Evolutionary conservation across 1,140 invertebrate genomes (phyloP).

Genomic region (Eciton burchellii): DNA sequence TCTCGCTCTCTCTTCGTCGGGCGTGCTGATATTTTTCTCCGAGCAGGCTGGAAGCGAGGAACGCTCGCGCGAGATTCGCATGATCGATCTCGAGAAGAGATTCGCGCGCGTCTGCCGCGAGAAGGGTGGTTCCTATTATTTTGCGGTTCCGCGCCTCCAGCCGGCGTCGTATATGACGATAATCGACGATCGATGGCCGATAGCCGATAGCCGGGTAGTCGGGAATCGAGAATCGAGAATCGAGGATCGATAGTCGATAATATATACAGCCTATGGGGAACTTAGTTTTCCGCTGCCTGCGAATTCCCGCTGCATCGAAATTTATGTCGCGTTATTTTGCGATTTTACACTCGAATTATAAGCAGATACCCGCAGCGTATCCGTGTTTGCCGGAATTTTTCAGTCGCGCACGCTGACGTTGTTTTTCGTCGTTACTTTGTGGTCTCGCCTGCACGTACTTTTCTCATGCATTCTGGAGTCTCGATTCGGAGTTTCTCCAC

Average conservation of each 20-base stretch:
- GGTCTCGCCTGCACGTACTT: slow-evolving; percentile 19
- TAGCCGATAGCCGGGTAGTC: too few species aligned
- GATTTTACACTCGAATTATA: slow-evolving; percentile 62
- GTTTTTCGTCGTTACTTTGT: slow-evolving; percentile 51
- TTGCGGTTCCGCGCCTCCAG: slow-evolving; percentile 33
- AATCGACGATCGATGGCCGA: too few species aligned
- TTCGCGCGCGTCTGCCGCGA: slow-evolving; percentile 12
- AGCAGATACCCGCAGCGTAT: slow-evolving; percentile 52
- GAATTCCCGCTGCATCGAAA: slow-evolving; percentile 47
- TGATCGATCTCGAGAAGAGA: slow-evolving; percentile 12
- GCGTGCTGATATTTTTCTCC: slow-evolving; percentile 37
- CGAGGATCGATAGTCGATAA: too few species aligned
- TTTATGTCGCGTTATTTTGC: slow-evolving; percentile 54
- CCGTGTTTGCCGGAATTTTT: slow-evolving; percentile 45
- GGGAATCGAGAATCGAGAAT: too few species aligned
- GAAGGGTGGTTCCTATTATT: slow-evolving; percentile 35
- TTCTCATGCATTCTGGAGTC: slow-evolving; percentile 33
- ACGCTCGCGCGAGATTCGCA: background rate
- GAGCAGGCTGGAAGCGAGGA: background rate
- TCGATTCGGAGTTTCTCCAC: slow-evolving; percentile 41
- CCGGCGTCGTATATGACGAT: too few species aligned
- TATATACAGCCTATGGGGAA: slow-evolving; percentile 55
- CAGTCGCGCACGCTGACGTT: slow-evolving; percentile 33
- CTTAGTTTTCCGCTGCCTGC: slow-evolving; percentile 26
- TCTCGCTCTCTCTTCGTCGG: background rate